These are phyloP conservation scores for Botrylloides violaceus DNA, from an alignment of 23 tunicate genomes.

Conservation along the genomic window DNA sequence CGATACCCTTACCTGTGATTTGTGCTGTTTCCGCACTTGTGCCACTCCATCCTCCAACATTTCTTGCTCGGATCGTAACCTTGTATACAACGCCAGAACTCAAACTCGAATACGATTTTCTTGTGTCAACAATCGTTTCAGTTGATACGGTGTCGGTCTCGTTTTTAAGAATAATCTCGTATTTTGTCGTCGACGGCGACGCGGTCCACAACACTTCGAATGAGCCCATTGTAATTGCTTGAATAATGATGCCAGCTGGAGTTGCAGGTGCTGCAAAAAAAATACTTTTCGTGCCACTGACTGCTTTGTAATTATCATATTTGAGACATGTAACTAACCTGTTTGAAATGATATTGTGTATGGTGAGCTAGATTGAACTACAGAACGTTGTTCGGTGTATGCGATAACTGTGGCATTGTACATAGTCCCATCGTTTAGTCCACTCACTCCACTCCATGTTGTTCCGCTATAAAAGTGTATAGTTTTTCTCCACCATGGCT, in stretches of 20 bases:
- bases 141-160: neutral
- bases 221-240: neutral
- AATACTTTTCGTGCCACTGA: neutral
- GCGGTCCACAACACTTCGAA: neutral
- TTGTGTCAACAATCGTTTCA: neutral
- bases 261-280: neutral
- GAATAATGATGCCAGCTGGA: neutral
- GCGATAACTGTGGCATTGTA: conserved; percentile 1
- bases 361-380: neutral
- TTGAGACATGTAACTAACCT: conserved; percentile 6
- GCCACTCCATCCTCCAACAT: conserved; percentile 5
- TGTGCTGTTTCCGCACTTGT: neutral
- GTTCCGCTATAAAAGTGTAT: neutral
- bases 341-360: conserved; percentile 9
- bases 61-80: neutral
- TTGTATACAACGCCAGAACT: conserved; percentile 2
- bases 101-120: neutral
- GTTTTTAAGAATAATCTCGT: conserved; percentile 1
- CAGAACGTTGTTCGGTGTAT: neutral
- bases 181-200: neutral
- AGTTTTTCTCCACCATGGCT: neutral
- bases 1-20: conserved; percentile 1
- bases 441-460: neutral
- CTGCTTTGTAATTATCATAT: neutral
- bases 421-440: neutral